Conservation (phyloP, 2,797 vertebrate genomes). For the Scarus forsteni region DNA sequence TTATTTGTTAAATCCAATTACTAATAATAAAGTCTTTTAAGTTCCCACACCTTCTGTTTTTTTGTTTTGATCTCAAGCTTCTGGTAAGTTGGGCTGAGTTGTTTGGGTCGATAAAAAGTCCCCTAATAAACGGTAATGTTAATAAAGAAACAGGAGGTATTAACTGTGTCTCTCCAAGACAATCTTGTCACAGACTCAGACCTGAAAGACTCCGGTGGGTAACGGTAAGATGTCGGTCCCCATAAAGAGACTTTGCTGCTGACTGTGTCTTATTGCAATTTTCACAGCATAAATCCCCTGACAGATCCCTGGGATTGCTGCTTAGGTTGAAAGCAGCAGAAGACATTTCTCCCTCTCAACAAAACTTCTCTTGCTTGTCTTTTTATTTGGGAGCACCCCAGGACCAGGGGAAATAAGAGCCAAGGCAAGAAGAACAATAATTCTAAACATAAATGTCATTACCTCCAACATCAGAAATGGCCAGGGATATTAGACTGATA, state of each 20-base stretch:
- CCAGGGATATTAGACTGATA: slow-evolving; percentile 28
- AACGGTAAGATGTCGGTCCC: slow-evolving; percentile 29
- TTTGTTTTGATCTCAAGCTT: too few relatives aligned
- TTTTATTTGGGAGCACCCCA: slow-evolving; percentile 62
- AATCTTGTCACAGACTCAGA: slow-evolving; percentile 10
- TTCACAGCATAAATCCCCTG: slow-evolving; percentile 58
- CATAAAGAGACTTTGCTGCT: slow-evolving; percentile 27
- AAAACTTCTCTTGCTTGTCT: slow-evolving; percentile 40
- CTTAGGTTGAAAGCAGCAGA: slow-evolving; percentile 45
- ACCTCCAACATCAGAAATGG: slow-evolving; percentile 17
- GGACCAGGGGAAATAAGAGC: slow-evolving; percentile 40
- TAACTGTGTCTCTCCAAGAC: slow-evolving; percentile 3
- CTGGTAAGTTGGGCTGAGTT: too few relatives aligned
- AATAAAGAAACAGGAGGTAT: neutral
- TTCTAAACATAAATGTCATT: slow-evolving; percentile 29
- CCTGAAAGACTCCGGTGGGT: neutral
- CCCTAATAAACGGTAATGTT: too few relatives aligned
- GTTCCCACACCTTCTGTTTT: too few relatives aligned
- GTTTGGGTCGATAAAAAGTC: too few relatives aligned
- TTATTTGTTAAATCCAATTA: too few relatives aligned
- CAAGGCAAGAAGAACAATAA: slow-evolving; percentile 29
- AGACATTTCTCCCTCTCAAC: slow-evolving; percentile 60
- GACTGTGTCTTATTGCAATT: slow-evolving; percentile 60
- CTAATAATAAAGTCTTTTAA: too few relatives aligned
- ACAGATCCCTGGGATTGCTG: slow-evolving; percentile 59